Evolutionary conservation across 2,888 invertebrate species (phyloP), one percentile per base, ranked within the genome.

Genomic region (Agrochola lychnidis): DNA sequence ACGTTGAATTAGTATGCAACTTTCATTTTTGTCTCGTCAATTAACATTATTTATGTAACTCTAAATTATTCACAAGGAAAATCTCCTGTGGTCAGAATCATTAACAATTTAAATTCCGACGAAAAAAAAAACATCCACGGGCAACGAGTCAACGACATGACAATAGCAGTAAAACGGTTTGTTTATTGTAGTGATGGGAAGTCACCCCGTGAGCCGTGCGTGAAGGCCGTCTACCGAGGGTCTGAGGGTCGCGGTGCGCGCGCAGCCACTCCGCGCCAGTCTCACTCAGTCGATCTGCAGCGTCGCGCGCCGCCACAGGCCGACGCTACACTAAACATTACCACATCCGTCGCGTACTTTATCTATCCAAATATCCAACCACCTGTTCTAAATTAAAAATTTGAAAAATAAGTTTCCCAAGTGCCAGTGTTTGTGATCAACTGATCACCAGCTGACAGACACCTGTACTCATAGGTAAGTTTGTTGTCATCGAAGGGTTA

Each of bases 271-370:
- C 78, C n/a, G 48, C 83, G 64, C 57, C 84, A 87, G 89, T 86
- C 86, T 74, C 79, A 74, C 87, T 92, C 95, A 96, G 96, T 96
- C 96, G 96, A 96, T 95, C 93, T 90, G 90, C 90, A 92, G 92
- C 94, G 91, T 90, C 93, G 94, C 92, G 93, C 92, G 93, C 90
- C 90, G 92, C 83, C 89, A 92, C 92, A 90, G 92, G 92, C 93
- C 91, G 91, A 89, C 87, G 85, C 84, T 83, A 82, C 81, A 84
- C 87, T 77, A 78, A 83, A 87, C 87, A 66, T 40, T 67, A 79
- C 77, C n/a, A 68, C 73, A 73, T 70, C 76, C 79, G 86, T 86
- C 89, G 90, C 84, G 87, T 75, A 84, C 78, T 83, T 68, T 62
- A 85, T 86, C 82, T 53, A 84, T 86, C 87, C 81, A 87, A 91